Base-by-base conservation (phyloP, 2,888 invertebrate genomes). In the Folsomia manolachei region DNA sequence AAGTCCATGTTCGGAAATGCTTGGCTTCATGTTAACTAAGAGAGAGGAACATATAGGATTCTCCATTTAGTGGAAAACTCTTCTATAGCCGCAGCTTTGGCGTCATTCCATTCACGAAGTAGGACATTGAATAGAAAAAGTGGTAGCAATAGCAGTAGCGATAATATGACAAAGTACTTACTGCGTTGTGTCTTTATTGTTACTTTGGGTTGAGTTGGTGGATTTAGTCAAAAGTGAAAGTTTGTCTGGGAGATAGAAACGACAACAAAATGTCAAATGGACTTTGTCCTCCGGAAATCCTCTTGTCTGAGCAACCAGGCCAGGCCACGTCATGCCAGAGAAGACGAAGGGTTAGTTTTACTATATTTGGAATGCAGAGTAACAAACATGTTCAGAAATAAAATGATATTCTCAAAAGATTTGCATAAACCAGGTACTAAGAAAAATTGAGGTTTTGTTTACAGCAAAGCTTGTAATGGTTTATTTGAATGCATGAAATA, bases 201-300 rank as follows among this genome's bases (percentile, higher is more conserved):
- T 14, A 39, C 39, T 14, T 4, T 9, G 39, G 14, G 4, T 39
- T 39, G 39, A 14, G 39, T 39, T 39, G 39, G 39, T 39, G 7
- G 39, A n/a, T n/a, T 39, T 39, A 14, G 39, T 39, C 4, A 14
- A 39, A 39, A 56, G 56, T 56, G 39, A 39, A 39, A 56, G 56
- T 56, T 56, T 56, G 56, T 56, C 56, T 21, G 21, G 7, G 21
- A 56, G n/a, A n/a, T n/a, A n/a, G n/a, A 56, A 56, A 4, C 56
- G 21, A 56, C 56, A 18, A 18, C 9, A 51, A 9, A 56, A 21
- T 56, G 21, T 18, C 56, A 56, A 56, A 56, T 19, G 19, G 56
- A 56, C 56, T 56, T 56, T 56, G 56, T 56, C 19, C 56, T n/a
- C 56, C 56, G 56, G 56, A 56, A 14, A 56, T 56, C 56, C 56